Conservation (phyloP, 2,888 invertebrate genomes). For the Osmoderma eremita region DNA sequence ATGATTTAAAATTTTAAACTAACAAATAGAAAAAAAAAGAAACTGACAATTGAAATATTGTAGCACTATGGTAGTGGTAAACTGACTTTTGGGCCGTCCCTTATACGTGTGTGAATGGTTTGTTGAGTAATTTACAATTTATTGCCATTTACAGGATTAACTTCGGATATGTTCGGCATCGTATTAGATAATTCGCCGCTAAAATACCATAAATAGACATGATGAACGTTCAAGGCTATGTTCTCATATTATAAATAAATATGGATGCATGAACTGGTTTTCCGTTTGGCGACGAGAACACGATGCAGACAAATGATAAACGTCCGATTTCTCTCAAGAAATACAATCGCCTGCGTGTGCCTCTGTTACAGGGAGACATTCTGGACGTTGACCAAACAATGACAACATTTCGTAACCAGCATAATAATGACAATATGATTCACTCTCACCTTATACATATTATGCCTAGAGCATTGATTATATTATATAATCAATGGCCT, state of each 20-base stretch:
- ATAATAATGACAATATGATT: slow-evolving; percentile 18
- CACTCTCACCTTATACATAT: too few relatives aligned
- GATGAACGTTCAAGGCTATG: slow-evolving; percentile 22
- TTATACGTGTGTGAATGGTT: too few relatives aligned
- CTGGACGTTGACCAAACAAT: slow-evolving; percentile 21
- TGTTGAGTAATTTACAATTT: too few relatives aligned
- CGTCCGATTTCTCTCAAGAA: slow-evolving; percentile 20
- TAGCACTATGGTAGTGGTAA: too few relatives aligned
- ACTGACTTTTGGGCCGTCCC: too few relatives aligned
- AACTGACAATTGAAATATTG: too few relatives aligned
- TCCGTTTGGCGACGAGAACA: not conserved
- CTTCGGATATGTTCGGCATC: not conserved
- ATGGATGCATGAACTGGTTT: slow-evolving; percentile 7
- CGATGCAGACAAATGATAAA: not conserved
- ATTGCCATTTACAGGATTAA: too few relatives aligned
- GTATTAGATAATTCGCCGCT: not conserved
- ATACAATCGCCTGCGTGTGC: slow-evolving; percentile 5
- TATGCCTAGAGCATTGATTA: too few relatives aligned
- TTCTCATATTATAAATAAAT: not conserved
- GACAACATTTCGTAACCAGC: slow-evolving; percentile 17
- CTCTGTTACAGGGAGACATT: slow-evolving; percentile 2
- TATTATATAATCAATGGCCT: too few relatives aligned
- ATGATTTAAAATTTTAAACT: too few relatives aligned
- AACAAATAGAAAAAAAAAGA: too few relatives aligned
- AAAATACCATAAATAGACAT: slow-evolving; percentile 12